A percentile compares a stretch with the other conserved stretches of the same genome.
These are phyloP conservation scores for Redunca redunca DNA, from an alignment of 2,113 vertebrate species.

Conservation along the genomic window DNA sequence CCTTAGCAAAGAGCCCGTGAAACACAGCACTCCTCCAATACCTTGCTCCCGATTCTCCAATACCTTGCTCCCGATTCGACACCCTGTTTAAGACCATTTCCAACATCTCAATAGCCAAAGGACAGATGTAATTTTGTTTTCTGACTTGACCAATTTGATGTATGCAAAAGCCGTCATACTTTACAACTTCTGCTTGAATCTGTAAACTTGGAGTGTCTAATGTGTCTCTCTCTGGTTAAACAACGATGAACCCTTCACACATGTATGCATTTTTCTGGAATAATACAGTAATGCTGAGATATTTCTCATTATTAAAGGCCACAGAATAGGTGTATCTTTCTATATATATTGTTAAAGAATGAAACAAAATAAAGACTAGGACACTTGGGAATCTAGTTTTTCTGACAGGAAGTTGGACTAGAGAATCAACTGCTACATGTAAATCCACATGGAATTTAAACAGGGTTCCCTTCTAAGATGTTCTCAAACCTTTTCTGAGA, in stretches of 20 bases:
- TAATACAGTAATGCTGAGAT: conserved; percentile 72
- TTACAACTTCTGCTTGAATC: conserved; percentile 61
- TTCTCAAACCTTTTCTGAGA: conserved; percentile 49
- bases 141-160: conserved; percentile 67
- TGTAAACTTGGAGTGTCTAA: conserved; percentile 71
- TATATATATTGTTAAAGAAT: conserved; percentile 55
- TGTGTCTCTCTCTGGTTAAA: conserved; percentile 46
- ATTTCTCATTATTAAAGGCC: conserved; percentile 79
- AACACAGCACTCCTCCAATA: conserved; percentile 53
- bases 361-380: conserved; percentile 72
- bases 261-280: conserved; percentile 61
- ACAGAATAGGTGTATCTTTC: conserved; percentile 77
- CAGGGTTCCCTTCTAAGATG: conserved; percentile 46
- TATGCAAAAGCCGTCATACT: conserved; percentile 72
- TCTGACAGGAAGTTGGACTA: conserved; percentile 48
- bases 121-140: conserved; percentile 24
- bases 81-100: conserved; percentile 72
- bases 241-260: conserved; percentile 48
- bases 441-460: conserved; percentile 62
- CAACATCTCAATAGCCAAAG: conserved; percentile 42
- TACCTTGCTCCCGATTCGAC: conserved; percentile 74
- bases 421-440: conserved; percentile 53
- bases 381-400: conserved; percentile 76
- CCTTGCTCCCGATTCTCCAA: conserved; percentile 57
- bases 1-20: conserved; percentile 39